A percentile compares a stretch with the other conserved stretches of the same genome.
Conservation (phyloP, 2,797 vertebrate genomes). For the Petrocephalus schoutedeni region DNA sequence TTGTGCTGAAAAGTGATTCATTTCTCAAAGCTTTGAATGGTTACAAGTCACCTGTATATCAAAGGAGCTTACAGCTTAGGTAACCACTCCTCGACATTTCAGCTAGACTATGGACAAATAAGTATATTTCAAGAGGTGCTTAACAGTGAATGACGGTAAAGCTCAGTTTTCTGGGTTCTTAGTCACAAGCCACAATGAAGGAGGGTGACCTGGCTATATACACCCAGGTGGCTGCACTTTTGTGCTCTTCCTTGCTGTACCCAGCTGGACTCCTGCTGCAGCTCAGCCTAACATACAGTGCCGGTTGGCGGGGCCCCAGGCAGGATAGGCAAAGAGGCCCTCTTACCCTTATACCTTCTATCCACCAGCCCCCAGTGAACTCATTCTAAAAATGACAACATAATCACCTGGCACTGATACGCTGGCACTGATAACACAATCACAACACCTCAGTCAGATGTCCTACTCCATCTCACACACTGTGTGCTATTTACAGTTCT, state of each 20-base stretch:
- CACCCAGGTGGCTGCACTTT: neutral
- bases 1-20: no score
- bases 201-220: neutral
- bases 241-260: neutral
- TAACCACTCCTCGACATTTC: neutral
- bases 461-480: neutral
- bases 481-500: neutral
- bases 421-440: neutral
- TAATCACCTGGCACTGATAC: no score
- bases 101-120: neutral
- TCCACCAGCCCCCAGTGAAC: no score
- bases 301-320: no score
- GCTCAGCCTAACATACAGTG: neutral
- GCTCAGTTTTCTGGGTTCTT: neutral
- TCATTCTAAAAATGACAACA: no score
- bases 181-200: neutral
- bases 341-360: no score
- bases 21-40: no score
- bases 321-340: no score
- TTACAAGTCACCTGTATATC: no score
- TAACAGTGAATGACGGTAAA: neutral
- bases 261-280: neutral
- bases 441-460: neutral
- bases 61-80: neutral
- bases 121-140: neutral